Conservation (phyloP, 2,888 invertebrate species). For the Eilema sororculum region DNA sequence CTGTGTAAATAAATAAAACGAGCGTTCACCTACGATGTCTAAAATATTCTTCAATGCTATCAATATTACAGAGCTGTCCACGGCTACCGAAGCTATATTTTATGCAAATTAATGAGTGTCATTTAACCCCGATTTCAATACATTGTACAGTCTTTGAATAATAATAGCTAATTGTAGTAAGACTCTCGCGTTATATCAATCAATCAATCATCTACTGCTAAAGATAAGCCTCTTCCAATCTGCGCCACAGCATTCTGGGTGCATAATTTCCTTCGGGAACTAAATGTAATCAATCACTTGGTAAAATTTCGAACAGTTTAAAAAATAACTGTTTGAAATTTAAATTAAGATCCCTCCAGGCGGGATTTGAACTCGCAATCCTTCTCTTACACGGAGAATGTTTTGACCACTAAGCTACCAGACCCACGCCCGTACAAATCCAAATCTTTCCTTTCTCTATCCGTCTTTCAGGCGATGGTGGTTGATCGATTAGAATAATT, state of each 20-base stretch:
- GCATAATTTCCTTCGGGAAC: not conserved
- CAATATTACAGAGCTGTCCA: constrained; percentile 15
- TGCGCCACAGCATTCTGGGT: not conserved
- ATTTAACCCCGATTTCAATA: constrained; percentile 14
- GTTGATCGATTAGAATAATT: too few species aligned
- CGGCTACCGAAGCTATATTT: constrained; percentile 12
- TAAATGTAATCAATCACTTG: not conserved
- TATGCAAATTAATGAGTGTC: constrained; percentile 16
- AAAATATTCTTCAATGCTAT: constrained; percentile 27
- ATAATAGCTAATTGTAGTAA: not conserved
- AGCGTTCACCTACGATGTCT: constrained; percentile 17
- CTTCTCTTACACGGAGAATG: too few species aligned
- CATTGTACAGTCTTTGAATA: constrained; percentile 1
- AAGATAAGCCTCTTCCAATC: not conserved
- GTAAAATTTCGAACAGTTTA: not conserved
- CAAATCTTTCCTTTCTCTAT: too few species aligned
- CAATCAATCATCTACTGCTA: not conserved
- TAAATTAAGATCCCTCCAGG: too few species aligned
- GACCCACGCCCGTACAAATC: too few species aligned
- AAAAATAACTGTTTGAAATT: too few species aligned
- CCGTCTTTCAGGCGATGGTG: too few species aligned
- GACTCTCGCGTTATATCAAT: not conserved
- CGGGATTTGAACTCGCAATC: too few species aligned
- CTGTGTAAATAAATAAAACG: constrained; percentile 21
- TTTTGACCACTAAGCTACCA: too few species aligned